A percentile compares a stretch with the other conserved stretches of the same genome.
Conservation (phyloP, 2,113 vertebrate genomes). For the Acinonyx jubatus region DNA sequence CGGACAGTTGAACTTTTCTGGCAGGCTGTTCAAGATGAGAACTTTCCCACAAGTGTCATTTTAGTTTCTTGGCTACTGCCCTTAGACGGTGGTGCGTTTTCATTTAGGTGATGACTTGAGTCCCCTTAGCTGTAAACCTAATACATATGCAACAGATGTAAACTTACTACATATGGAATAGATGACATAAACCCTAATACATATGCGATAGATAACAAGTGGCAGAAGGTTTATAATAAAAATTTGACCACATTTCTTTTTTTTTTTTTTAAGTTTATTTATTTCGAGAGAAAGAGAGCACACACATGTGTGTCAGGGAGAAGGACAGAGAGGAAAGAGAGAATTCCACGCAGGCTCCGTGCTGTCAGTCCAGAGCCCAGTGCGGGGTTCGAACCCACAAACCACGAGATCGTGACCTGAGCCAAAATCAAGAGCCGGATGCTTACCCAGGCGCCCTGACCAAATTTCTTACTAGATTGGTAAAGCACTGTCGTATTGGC, state of each 20-base stretch:
- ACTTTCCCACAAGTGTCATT: neutral
- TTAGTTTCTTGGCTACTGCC: neutral
- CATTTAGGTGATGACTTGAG: neutral
- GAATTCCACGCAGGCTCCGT: too few relatives aligned
- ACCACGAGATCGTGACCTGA: too few relatives aligned
- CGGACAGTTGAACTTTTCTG: neutral
- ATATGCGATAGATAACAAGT: neutral
- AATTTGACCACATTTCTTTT: slow-evolving; percentile 1
- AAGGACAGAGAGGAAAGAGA: too few relatives aligned
- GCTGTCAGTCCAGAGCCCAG: too few relatives aligned
- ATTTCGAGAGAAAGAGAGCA: too few relatives aligned
- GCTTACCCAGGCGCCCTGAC: neutral
- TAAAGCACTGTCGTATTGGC: neutral
- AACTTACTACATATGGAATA: neutral
- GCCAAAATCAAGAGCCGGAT: too few relatives aligned
- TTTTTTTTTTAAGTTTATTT: neutral
- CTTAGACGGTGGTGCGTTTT: neutral
- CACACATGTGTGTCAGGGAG: too few relatives aligned
- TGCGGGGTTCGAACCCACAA: too few relatives aligned
- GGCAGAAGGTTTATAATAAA: neutral
- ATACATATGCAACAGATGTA: neutral
- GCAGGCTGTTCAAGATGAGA: neutral
- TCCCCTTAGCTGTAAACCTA: neutral
- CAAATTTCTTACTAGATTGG: neutral
- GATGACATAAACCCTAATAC: neutral